Base-by-base conservation (phyloP, 2,113 vertebrate genomes). In the Steatornis caripensis region DNA sequence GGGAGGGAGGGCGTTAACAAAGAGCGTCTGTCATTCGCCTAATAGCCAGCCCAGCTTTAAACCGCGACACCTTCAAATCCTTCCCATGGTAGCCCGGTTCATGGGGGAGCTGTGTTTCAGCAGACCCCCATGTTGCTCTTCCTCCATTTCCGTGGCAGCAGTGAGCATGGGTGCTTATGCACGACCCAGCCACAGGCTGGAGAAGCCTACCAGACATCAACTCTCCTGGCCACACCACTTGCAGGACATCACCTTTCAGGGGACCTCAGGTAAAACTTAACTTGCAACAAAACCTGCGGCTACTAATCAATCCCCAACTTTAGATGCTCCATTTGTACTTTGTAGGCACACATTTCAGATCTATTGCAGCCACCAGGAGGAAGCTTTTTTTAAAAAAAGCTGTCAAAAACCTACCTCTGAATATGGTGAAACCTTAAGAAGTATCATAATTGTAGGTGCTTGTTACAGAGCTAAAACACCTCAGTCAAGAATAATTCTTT, bases 141-240 rank as follows among this genome's bases (percentile, higher is more conserved):
- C 10, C 22, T 83, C 72, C 12, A 2, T 69, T 83, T 65, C 23
- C 29, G 15, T 1, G 1, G 45, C 22, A 54, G 24, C 5, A 60
- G 21, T 11, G 45, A 37, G 16, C 0, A 0, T 39, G 39, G 29
- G 14, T 77, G 18, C 9, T 12, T 16, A 69, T 12, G 9, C 49
- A 70, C 20, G 57, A 32, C 15, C 34, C 15, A 34, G 34, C 4
- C 6, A 23, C 7, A 32, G 15, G 7, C 53, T 45, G 36, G 32
- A 90, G 1, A 0, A 69, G 4, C 11, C 30, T 72, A 21, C 18
- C 39, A 90, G 39, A 18, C 18, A 36, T 34, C 61, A 64, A 15
- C 2, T 90, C 5, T 79, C n/a, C 32, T 86, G 51, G 17, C 8
- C 36, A 60, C 41, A 57, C 8, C 41, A 45, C 21, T 37, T 51